phyloP scores from a whole-genome alignment of 1,140 invertebrate genomes.

The Agrypnia vestita region DNA sequence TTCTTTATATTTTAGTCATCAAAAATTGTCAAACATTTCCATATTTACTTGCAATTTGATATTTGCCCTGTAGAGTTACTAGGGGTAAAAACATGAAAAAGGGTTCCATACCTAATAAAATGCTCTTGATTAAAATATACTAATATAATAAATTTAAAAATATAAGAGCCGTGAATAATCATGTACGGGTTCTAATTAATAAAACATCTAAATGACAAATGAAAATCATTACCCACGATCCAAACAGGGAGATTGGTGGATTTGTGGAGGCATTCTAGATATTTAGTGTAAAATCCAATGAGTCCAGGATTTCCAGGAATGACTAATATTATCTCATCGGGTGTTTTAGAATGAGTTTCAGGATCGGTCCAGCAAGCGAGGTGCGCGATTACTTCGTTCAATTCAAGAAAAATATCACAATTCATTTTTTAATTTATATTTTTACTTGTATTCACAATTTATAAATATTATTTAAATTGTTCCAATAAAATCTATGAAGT shows the following conservation, averaged over 20 bases:
- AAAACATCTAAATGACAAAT: neutral
- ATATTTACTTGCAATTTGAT: neutral
- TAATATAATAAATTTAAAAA: neutral
- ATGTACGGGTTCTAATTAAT: neutral
- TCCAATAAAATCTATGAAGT: no score
- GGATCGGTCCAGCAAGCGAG: constrained; percentile 53
- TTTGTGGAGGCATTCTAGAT: constrained; percentile 52
- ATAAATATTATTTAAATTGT: no score
- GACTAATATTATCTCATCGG: constrained; percentile 50
- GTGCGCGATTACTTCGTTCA: constrained; percentile 42
- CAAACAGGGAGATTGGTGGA: constrained; percentile 51
- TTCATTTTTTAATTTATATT: constrained; percentile 27
- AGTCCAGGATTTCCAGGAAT: constrained; percentile 57
- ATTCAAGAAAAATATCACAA: constrained; percentile 51
- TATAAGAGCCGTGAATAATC: neutral
- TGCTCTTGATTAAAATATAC: no score
- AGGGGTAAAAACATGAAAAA: no score
- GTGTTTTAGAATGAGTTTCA: constrained; percentile 37
- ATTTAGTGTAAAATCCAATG: constrained; percentile 50
- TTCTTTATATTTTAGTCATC: no score
- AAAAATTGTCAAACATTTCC: neutral
- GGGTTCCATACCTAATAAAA: no score
- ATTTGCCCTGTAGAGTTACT: neutral
- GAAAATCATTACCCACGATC: constrained; percentile 50
- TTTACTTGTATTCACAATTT: no score